Base-by-base conservation (phyloP, 2,888 invertebrate genomes). In the Plagiodera versicolora region DNA sequence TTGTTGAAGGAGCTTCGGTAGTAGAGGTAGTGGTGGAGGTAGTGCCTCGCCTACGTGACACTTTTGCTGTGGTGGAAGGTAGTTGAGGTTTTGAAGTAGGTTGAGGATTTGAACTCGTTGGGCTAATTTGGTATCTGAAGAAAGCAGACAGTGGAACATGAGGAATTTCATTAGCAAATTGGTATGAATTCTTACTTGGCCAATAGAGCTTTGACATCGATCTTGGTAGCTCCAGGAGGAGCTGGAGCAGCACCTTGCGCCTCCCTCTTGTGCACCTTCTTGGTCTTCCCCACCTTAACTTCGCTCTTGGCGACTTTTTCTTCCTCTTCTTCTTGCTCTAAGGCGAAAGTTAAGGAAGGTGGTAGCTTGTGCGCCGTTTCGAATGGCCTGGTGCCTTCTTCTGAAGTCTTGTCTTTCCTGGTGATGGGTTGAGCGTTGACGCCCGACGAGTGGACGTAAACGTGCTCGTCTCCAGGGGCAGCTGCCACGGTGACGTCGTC, bases 341-440 rank as follows among this genome's bases (percentile, higher is more conserved):
- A 30, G n/a, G 45, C 39, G 56, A 75, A 80, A 2, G 77, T 76
- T n/a, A 81, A 59, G n/a, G 74, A 75, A 16, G 78, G 84, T 0
- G 87, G 87, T 67, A 88, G 83, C 79, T 90, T 91, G 75, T 91
- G 91, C 1, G 90, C 83, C 1, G 89, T 88, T 79, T 90, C 89
- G 71, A 90, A 90, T 9, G 78, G 77, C 49, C 75, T 72, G 49
- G 74, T 74, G 49, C 76, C 67, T n/a, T 64, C 66, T 16, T 65
- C 64, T 0, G 65, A 61, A 1, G 55, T 20, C 59, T 77, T 76
- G 54, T 77, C 77, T 68, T 80, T 79, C 46, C 79, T 70, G 3
- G 73, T 61, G 18, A 79, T 75, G 11, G 79, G 77, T 32, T 74
- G 73, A 0, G 79, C 76, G 19, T 76, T 78, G 5, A 75, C 68